These are phyloP conservation scores for Orthosia gothica DNA, from an alignment of 2,888 invertebrate species.

Conservation along the genomic window DNA sequence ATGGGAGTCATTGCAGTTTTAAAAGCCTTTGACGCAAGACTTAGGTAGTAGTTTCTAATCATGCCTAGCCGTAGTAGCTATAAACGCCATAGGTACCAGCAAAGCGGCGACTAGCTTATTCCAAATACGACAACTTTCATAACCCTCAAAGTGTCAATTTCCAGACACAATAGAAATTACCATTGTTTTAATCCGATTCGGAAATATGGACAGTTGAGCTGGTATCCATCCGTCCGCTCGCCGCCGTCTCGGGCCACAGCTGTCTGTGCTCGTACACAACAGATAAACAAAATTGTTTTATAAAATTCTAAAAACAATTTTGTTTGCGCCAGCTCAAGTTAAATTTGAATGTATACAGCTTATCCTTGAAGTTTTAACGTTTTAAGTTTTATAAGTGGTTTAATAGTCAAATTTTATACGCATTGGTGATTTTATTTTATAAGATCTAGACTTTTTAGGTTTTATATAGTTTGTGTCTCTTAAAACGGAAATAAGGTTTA, in stretches of 20 bases:
- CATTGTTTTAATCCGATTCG: too few relatives aligned
- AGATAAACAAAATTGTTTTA: constrained; percentile 58
- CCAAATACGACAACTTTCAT: constrained; percentile 59
- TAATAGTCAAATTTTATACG: too few relatives aligned
- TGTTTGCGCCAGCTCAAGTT: constrained; percentile 30
- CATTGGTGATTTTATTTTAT: too few relatives aligned
- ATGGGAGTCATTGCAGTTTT: background rate
- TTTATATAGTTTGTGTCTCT: too few relatives aligned
- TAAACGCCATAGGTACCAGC: background rate
- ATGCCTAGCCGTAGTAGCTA: background rate
- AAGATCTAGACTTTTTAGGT: too few relatives aligned
- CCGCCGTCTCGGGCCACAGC: constrained; percentile 50
- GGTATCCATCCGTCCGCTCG: constrained; percentile 51
- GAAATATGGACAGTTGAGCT: constrained; percentile 56
- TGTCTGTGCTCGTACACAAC: constrained; percentile 55
- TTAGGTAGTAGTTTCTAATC: constrained; percentile 1
- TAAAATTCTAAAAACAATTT: constrained; percentile 50
- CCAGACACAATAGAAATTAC: too few relatives aligned
- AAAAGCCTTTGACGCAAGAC: too few relatives aligned
- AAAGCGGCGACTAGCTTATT: constrained; percentile 35
- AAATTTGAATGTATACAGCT: constrained; percentile 43
- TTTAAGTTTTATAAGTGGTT: constrained; percentile 18
- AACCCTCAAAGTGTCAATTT: constrained; percentile 55
- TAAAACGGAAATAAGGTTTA: too few relatives aligned
- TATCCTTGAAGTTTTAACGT: constrained; percentile 28